Evolutionary conservation across 2,888 invertebrate species (phyloP).

Genomic region (Torymus aiolomorphi): DNA sequence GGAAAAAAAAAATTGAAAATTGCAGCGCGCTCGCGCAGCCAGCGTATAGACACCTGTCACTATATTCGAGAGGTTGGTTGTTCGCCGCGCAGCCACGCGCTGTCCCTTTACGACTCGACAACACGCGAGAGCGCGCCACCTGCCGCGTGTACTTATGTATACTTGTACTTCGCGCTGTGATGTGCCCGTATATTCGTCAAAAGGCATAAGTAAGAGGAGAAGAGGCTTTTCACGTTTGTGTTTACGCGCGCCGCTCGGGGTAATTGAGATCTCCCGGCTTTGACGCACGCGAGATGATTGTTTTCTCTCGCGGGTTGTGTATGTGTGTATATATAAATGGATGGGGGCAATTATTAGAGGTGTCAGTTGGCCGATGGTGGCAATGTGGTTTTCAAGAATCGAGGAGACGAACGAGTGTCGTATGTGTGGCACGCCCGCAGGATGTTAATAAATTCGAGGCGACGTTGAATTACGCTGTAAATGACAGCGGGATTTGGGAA

Average conservation of each 20-base stretch:
- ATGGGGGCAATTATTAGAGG: constrained; percentile 23
- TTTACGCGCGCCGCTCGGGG: neutral
- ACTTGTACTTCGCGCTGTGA: no score
- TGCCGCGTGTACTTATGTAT: neutral
- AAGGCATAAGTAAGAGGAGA: no score
- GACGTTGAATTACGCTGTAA: neutral
- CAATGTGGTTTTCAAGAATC: neutral
- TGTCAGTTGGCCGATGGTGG: constrained; percentile 26
- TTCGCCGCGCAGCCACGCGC: neutral
- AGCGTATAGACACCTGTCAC: constrained; percentile 47
- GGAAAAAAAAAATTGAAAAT: constrained; percentile 8
- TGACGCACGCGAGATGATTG: constrained; percentile 9
- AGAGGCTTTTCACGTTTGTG: neutral
- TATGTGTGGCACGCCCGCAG: neutral
- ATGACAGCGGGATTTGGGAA: no score
- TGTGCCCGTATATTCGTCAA: no score
- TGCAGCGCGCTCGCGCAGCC: neutral
- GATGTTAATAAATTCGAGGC: constrained; percentile 27
- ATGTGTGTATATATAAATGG: no score
- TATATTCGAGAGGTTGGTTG: neutral
- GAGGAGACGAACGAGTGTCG: neutral
- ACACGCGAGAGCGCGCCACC: constrained; percentile 39
- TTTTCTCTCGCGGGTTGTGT: constrained; percentile 5
- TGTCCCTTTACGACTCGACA: constrained; percentile 30
- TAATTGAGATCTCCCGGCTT: constrained; percentile 22